A percentile compares a stretch with the other conserved stretches of the same genome.
Conservation (phyloP, 1,140 invertebrate genomes). For the Scaptodrosophila lebanonensis region DNA sequence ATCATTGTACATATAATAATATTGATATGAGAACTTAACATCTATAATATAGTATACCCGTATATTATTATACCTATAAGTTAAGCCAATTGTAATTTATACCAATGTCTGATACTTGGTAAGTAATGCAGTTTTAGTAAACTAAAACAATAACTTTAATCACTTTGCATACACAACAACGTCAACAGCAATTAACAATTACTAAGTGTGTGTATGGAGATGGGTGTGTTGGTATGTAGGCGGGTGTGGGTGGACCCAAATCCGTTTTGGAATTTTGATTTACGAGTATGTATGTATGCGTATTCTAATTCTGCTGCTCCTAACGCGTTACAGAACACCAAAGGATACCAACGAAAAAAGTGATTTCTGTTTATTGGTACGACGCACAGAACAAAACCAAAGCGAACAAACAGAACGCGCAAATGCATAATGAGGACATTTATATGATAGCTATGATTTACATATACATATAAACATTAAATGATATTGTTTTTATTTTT, state of each 20-base stretch:
- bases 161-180: constrained; percentile 38
- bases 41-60: constrained; percentile 54
- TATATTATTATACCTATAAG: constrained; percentile 32
- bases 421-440: constrained; percentile 39
- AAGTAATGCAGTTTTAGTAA: constrained; percentile 42
- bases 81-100: constrained; percentile 40
- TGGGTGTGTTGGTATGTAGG: constrained; percentile 6
- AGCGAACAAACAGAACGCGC: constrained; percentile 33
- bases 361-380: constrained; percentile 6
- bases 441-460: constrained; percentile 23
- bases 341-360: constrained; percentile 39
- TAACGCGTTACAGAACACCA: constrained; percentile 14
- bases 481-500: too few species aligned
- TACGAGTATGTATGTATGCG: constrained; percentile 5
- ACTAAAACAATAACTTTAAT: constrained; percentile 16
- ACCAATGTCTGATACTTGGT: constrained; percentile 22
- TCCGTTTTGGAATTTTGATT: neutral
- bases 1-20: too few species aligned
- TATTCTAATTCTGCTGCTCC: constrained; percentile 9
- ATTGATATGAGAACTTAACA: too few species aligned
- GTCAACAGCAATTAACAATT: constrained; percentile 48
- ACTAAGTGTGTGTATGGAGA: constrained; percentile 6
- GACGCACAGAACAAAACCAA: constrained; percentile 35
- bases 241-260: constrained; percentile 12
- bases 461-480: constrained; percentile 29